phyloP scores from a whole-genome alignment of 2,113 vertebrate species.

The Tinamus guttatus region DNA sequence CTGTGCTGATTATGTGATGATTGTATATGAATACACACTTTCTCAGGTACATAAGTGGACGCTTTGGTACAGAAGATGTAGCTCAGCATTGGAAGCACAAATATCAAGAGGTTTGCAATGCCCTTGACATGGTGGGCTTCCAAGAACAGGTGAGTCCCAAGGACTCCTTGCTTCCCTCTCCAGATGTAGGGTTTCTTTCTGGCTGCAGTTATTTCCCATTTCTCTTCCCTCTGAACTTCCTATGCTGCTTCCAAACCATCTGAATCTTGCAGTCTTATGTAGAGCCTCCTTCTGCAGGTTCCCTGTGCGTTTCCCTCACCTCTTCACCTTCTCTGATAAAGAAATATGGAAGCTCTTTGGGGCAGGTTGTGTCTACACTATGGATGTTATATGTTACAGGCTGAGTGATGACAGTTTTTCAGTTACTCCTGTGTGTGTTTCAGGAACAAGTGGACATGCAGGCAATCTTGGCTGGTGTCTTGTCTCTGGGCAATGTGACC shows the following conservation, averaged over 20 bases:
- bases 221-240: not conserved
- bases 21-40: constrained; percentile 32
- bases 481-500: constrained; percentile 82
- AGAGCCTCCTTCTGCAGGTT: not conserved
- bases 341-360: too few relatives aligned
- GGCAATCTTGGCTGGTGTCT: constrained; percentile 79
- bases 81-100: constrained; percentile 71
- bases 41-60: constrained; percentile 77
- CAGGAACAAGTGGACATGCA: constrained; percentile 84
- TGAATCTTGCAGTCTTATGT: not conserved
- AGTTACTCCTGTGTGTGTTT: not conserved
- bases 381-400: not conserved
- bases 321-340: not conserved
- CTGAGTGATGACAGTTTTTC: not conserved
- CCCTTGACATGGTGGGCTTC: constrained; percentile 85
- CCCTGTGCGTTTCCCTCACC: not conserved
- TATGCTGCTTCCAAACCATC: not conserved
- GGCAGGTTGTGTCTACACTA: not conserved
- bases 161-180: not conserved
- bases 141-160: constrained; percentile 78
- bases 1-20: not conserved
- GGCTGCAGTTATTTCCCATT: not conserved
- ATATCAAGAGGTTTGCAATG: constrained; percentile 79
- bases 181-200: not conserved
- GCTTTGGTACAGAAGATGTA: constrained; percentile 60